Percentiles rank a stretch among this genome's conserved stretches.
These are phyloP conservation scores for Orthonyx spaldingii DNA, from an alignment of 2,113 vertebrate genomes.

Conservation along the genomic window DNA sequence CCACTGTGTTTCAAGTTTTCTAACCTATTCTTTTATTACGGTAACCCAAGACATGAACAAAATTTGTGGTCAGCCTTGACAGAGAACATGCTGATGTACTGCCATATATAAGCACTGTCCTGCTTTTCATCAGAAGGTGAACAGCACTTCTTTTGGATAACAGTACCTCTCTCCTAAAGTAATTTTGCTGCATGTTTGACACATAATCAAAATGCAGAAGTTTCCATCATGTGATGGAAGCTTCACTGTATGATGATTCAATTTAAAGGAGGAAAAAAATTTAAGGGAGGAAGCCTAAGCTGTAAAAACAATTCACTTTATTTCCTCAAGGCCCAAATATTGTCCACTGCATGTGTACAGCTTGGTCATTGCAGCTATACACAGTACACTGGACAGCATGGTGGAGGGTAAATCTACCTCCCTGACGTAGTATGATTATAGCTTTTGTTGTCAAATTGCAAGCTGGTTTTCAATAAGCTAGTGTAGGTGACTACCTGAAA, in stretches of 20 bases:
- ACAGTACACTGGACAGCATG: background rate
- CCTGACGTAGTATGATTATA: background rate
- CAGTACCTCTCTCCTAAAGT: background rate
- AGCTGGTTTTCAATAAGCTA: background rate
- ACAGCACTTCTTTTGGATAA: background rate
- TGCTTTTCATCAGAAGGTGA: background rate
- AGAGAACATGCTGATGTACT: background rate
- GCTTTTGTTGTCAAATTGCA: background rate
- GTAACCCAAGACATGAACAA: background rate
- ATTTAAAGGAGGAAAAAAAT: background rate
- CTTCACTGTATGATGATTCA: no score
- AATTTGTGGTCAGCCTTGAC: background rate
- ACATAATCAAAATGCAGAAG: rapidly evolving
- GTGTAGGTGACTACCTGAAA: background rate
- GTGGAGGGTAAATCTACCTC: background rate
- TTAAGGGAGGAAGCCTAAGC: background rate
- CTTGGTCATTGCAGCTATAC: background rate
- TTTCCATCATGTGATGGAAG: background rate
- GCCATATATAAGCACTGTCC: background rate
- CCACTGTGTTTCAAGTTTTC: background rate
- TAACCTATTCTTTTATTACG: background rate
- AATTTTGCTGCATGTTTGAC: background rate
- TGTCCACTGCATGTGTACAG: background rate
- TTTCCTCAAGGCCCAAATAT: background rate
- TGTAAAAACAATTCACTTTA: background rate